phyloP scores from a whole-genome alignment of 2,113 vertebrate genomes.

The Cyprinodon variegatus region DNA sequence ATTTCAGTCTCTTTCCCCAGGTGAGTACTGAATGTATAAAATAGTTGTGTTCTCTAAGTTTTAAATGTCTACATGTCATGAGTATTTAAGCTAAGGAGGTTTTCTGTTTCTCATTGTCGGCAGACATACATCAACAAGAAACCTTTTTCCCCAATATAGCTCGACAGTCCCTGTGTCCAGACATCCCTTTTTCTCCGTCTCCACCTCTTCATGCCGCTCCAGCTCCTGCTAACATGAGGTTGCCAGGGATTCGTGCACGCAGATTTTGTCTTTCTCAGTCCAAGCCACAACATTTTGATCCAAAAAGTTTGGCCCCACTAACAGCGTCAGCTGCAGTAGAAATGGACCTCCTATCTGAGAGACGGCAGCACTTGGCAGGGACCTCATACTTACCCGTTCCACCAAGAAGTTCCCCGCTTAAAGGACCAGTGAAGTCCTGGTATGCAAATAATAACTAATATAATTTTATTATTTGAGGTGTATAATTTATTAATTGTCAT shows the following conservation, averaged over 20 bases:
- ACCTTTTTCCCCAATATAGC: constrained; percentile 22
- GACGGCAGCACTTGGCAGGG: constrained; percentile 1
- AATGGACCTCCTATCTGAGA: not conserved
- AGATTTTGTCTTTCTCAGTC: constrained; percentile 65
- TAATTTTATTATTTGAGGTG: not conserved
- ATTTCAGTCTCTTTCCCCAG: constrained; percentile 62
- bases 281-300: constrained; percentile 26
- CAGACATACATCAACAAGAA: constrained; percentile 45
- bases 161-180: constrained; percentile 57
- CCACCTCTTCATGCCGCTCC: constrained; percentile 59
- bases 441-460: constrained; percentile 34
- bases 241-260: constrained; percentile 56
- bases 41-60: not conserved
- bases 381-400: constrained; percentile 30
- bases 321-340: constrained; percentile 22
- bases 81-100: not conserved
- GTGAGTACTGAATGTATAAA: constrained; percentile 28
- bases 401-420: not conserved
- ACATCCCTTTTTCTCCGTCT: constrained; percentile 71
- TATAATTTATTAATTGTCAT: not conserved
- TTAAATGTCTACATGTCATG: not conserved
- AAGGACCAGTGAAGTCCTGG: constrained; percentile 31
- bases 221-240: constrained; percentile 38
- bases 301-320: constrained; percentile 19
- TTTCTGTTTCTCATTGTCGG: constrained; percentile 14